These are phyloP conservation scores for Ptilorrhoa leucosticta DNA, from an alignment of 2,113 vertebrate genomes.

Conservation along the genomic window DNA sequence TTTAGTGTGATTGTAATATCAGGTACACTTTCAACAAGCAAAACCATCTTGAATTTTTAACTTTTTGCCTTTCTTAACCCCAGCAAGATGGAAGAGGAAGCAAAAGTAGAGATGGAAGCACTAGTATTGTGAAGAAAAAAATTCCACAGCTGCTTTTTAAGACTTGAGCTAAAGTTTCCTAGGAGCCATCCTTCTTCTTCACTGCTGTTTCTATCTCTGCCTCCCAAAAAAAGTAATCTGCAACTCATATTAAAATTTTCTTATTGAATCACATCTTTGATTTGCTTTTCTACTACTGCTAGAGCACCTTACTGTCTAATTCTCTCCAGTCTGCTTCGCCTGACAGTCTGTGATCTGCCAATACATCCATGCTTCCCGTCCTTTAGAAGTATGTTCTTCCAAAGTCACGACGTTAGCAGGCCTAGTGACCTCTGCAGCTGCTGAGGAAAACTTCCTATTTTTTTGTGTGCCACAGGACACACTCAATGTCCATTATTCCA, in stretches of 20 bases:
- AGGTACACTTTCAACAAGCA: neutral
- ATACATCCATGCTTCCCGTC: accelerated
- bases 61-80: neutral
- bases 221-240: neutral
- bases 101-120: neutral
- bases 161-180: neutral
- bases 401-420: neutral
- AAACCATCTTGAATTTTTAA: neutral
- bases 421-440: neutral
- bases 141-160: neutral
- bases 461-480: neutral
- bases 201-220: neutral
- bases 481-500: neutral
- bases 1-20: neutral
- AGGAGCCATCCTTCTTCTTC: neutral
- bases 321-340: too few relatives aligned
- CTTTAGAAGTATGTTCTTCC: neutral
- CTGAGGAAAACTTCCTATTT: neutral
- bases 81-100: neutral
- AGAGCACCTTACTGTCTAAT: neutral
- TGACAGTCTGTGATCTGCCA: neutral
- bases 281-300: neutral
- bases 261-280: neutral
- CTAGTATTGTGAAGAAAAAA: neutral
- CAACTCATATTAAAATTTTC: neutral